Base-by-base conservation (phyloP, 2,797 vertebrate genomes). In the Rhynchonycteris naso region DNA sequence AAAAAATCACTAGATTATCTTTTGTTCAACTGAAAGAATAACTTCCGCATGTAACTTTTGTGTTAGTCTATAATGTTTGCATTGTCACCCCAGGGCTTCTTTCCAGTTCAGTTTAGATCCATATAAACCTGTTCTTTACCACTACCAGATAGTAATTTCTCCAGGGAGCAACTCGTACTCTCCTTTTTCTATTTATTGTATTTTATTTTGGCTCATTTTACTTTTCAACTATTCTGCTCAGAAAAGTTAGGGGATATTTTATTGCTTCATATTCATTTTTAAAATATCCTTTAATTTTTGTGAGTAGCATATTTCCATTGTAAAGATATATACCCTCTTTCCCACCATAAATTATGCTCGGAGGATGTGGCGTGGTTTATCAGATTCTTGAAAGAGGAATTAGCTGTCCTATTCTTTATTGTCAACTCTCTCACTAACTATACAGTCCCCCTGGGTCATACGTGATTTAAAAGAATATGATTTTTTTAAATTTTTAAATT, bases 81-180 rank as follows among this genome's bases (percentile, higher is more conserved):
- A 66, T 58, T 61, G 10, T 50, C 71, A 14, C 61, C 68, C 13
- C 4, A 43, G 35, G 69, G 43, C 52, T 63, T 76, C 58, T 33
- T 88, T 93, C 43, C 43, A 5, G 7, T 59, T 69, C 35, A 47
- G 12, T 33, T 88, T 4, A 7, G 35, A 78, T 86, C 68, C 61
- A 28, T 28, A 22, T n/a, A 88, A 71, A 28, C 47, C 61, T 82
- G 15, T 38, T 89, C 50, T 87, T 72, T 83, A 33, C 38, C 50
- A 56, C 12, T 95, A 68, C 5, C 56, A 95, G 18, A 35, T 4
- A 63, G 65, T 28, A 56, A 24, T 86, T 88, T 74, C 16, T 94
- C 26, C 16, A 5, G 10, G 12, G 21, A 10, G 1, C 43, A 8
- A 54, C 56, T 69, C 43, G 22, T 19, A 33, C 21, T 72, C 19